Evolutionary conservation across 2,113 vertebrate genomes (phyloP), one percentile per base, ranked within the genome.

Genomic region (Leucopsar rothschildi): DNA sequence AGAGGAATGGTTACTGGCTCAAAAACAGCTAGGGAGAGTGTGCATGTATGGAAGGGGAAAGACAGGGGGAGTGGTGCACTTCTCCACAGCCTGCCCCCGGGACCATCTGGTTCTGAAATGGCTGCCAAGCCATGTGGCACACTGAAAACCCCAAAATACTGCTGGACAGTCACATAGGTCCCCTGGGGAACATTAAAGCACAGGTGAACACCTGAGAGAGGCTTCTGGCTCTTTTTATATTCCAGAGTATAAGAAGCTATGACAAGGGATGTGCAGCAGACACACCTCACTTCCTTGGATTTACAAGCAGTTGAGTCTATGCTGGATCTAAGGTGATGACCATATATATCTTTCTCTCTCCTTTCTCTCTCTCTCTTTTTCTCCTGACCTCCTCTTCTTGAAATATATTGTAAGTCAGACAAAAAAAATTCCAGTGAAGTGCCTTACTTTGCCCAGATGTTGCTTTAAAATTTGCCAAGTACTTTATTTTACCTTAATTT

Each of bases 1-100:
- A 61, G 23, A 86, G 24, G 45, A 61, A n/a, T 39, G 28, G 18
- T 33, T 53, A 39, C 15, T 5, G 15, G 28, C 10, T 86, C 28
- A 45, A 53, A 78, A 78, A 6, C 50, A 45, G 4, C 39, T 10
- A 20, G 19, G 23, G 18, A 60, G 11, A 15, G 11, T 24, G 33
- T 28, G 37, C 0, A 0, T 8, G 1, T 28, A 10, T 15, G 11
- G 37, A 22, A 52, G 17, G 16, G 37, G 31, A 10, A 52, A n/a
- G 16, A 8, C 25, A 42, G 37, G 27, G 11, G 44, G 21, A 27
- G 27, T 15, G 45, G 22, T 11, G 15, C 28, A 20, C 18, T 53
- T 19, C 28, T 52, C 27, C 39, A 45, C 22, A 27, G 7, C 15
- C 55, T 61, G 39, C 6, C 19, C 21, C n/a, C 37, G 39, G 39